Conservation (phyloP, 1,140 invertebrate species). For the Ostrea edulis region DNA sequence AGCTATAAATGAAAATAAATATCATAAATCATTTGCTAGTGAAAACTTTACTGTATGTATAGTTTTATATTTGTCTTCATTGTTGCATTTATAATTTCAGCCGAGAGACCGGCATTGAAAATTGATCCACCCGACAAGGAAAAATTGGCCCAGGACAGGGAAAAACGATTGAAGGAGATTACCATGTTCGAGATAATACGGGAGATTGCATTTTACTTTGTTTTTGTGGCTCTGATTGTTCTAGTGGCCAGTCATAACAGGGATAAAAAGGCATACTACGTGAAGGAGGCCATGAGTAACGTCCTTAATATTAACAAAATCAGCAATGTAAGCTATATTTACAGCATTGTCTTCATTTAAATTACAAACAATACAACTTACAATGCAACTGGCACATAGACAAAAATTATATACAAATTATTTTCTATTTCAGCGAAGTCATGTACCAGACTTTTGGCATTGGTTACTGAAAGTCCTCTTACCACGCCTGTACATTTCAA, state of each 20-base stretch:
- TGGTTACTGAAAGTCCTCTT: conserved; percentile 64
- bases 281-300: conserved; percentile 55
- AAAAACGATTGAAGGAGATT: conserved; percentile 64
- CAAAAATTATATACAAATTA: background rate
- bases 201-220: conserved; percentile 76
- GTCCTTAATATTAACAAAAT: conserved; percentile 50
- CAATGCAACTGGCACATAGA: no score
- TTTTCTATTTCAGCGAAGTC: conserved; percentile 53
- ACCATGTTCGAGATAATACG: conserved; percentile 65
- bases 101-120: conserved; percentile 45
- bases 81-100: conserved; percentile 44
- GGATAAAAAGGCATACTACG: conserved; percentile 73
- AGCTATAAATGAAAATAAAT: no score
- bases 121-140: conserved; percentile 55
- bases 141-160: conserved; percentile 51
- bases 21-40: no score
- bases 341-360: background rate
- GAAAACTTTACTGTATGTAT: no score
- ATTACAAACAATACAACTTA: no score
- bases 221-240: conserved; percentile 76
- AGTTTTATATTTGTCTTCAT: background rate
- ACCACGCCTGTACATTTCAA: conserved; percentile 61
- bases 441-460: conserved; percentile 61
- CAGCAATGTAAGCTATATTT: conserved; percentile 44
- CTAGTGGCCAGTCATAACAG: conserved; percentile 75